Base-by-base conservation (phyloP, 2,888 invertebrate genomes). In the Cataglyphis livida region DNA sequence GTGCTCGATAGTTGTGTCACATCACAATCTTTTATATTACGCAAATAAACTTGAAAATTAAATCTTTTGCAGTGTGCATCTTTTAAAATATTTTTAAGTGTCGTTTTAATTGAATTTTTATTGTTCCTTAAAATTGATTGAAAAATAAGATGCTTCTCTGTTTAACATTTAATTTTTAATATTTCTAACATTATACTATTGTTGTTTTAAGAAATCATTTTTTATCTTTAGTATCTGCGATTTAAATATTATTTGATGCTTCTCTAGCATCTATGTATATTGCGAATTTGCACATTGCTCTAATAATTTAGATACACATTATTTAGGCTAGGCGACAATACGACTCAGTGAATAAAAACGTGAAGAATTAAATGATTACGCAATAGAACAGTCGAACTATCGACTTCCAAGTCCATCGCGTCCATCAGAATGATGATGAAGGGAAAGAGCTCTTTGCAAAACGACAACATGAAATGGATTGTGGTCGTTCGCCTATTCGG, bases 381-480 rank as follows among this genome's bases (percentile, higher is more conserved):
- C 32, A 44, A 44, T 51, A 25, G 41, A 78, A 41, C 15, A 32
- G 32, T 61, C 2, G 12, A 35, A n/a, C 28, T n/a, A 51, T 51
- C 51, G 76, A 66, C 41, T 25, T 32, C 1, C 25, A 44, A 18
- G 41, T 68, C 44, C 44, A 44, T 61, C 35, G 68, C n/a, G 66
- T 65, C 25, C n/a, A 54, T 65, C 25, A n/a, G 51, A 68, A 76
- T 38, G 65, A 32, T 41, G 71, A 73, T 44, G 81, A 57, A 25
- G 25, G 51, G 25, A 64, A 54, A 75, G 62, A 81, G 62, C 38
- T 64, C 64, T 78, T 66, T 25, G 57, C 78, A 51, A 66, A 64
- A 61, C 61, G 78, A 61, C 41, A 65, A 65, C 21, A 51, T n/a
- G 66, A 82, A 59, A 82, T 82, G 61, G 82, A 82, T 82, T 68